These are phyloP conservation scores for Malurus splendens DNA, from an alignment of 2,797 vertebrate species.

Conservation along the genomic window DNA sequence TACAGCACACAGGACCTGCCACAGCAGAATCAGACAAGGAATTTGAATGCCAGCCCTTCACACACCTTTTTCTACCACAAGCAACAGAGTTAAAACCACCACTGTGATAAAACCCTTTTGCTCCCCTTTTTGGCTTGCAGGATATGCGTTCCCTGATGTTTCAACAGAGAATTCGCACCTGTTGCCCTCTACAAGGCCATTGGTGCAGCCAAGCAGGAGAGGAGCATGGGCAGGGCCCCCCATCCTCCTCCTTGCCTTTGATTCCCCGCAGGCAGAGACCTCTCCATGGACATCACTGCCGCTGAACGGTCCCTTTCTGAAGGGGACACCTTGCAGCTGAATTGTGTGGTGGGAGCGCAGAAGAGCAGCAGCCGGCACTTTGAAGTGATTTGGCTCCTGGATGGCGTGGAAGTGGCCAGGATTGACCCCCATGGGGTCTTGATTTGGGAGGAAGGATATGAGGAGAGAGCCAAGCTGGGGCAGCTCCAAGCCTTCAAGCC, in stretches of 20 bases:
- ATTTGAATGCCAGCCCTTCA: background rate
- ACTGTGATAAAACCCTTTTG: background rate
- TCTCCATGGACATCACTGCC: slow-evolving; percentile 60
- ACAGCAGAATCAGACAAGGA: background rate
- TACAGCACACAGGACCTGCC: background rate
- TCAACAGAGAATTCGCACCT: background rate
- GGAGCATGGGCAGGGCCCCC: background rate
- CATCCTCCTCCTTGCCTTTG: slow-evolving; percentile 8
- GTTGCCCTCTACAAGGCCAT: background rate
- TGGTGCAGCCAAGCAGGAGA: background rate
- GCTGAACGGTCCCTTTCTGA: slow-evolving; percentile 47
- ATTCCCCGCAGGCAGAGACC: slow-evolving; percentile 46
- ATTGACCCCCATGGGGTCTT: slow-evolving; percentile 74
- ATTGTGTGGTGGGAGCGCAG: slow-evolving; percentile 63
- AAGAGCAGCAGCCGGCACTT: slow-evolving; percentile 60
- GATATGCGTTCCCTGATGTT: background rate
- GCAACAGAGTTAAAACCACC: background rate
- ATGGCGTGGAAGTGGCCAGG: slow-evolving; percentile 47
- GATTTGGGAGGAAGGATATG: slow-evolving; percentile 52
- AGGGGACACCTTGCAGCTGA: slow-evolving; percentile 71
- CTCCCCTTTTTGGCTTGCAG: background rate
- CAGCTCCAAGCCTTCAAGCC: slow-evolving; percentile 70
- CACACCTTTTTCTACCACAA: background rate
- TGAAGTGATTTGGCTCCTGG: slow-evolving; percentile 73
- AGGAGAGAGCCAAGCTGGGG: slow-evolving; percentile 52